phyloP scores from a whole-genome alignment of 1,140 invertebrate genomes.

The Adelges cooleyi region DNA sequence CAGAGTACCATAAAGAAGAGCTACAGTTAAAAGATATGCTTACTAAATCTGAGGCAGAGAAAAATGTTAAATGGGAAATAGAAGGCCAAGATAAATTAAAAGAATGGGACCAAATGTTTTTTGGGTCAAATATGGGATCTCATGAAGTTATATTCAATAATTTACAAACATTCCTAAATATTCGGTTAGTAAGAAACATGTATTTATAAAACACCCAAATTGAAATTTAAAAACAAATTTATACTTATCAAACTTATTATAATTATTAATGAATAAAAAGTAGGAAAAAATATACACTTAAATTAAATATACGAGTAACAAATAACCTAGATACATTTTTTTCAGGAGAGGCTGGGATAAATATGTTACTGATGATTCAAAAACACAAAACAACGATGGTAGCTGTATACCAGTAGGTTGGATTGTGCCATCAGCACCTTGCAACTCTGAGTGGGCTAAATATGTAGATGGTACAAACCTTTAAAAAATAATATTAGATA shows the following conservation, averaged over 20 bases:
- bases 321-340: no score
- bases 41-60: slow-evolving; percentile 40
- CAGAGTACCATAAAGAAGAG: slow-evolving; percentile 38
- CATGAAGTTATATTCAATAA: slow-evolving; percentile 8
- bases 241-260: no score
- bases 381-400: neutral
- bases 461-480: neutral
- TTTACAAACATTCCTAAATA: slow-evolving; percentile 31
- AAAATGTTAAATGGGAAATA: slow-evolving; percentile 41
- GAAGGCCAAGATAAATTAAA: slow-evolving; percentile 42
- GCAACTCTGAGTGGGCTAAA: slow-evolving; percentile 27
- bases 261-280: no score
- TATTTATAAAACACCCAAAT: no score
- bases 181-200: no score
- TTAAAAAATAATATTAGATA: no score
- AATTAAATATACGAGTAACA: no score
- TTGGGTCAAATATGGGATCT: slow-evolving; percentile 15
- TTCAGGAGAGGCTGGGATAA: slow-evolving; percentile 31
- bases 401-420: slow-evolving; percentile 32
- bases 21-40: slow-evolving; percentile 32
- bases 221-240: no score
- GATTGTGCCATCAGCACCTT: slow-evolving; percentile 31
- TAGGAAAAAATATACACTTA: no score
- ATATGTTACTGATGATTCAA: slow-evolving; percentile 12
- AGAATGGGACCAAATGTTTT: slow-evolving; percentile 39